Evolutionary conservation across 2,113 vertebrate genomes (phyloP).

Genomic region (Acanthochromis polyacanthus): DNA sequence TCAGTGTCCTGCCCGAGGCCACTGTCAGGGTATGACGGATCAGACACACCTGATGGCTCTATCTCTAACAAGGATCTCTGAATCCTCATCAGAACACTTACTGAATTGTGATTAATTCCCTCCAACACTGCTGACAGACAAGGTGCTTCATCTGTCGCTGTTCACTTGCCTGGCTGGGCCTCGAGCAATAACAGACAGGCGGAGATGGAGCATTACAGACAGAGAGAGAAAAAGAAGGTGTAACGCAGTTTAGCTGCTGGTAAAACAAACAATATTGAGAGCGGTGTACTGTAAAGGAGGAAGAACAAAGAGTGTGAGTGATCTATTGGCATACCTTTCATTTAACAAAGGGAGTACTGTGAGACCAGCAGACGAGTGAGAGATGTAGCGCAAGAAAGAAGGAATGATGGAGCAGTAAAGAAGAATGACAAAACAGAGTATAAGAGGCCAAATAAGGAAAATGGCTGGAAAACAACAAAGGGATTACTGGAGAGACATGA

Average conservation of each 20-base stretch:
- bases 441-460: conserved; percentile 73
- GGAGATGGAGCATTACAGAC: conserved; percentile 66
- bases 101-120: conserved; percentile 94
- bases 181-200: conserved; percentile 80
- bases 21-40: conserved; percentile 91
- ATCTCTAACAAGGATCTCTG: conserved; percentile 94
- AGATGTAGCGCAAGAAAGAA: conserved; percentile 46
- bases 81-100: conserved; percentile 95
- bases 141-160: conserved; percentile 89
- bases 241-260: conserved; percentile 78
- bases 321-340: conserved; percentile 76
- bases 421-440: conserved; percentile 64
- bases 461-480: conserved; percentile 77
- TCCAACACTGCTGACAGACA: conserved; percentile 91
- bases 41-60: conserved; percentile 92
- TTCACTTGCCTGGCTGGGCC: conserved; percentile 86
- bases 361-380: conserved; percentile 57
- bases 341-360: conserved; percentile 78
- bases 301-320: conserved; percentile 71
- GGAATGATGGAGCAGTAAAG: conserved; percentile 57
- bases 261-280: conserved; percentile 87
- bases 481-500: conserved; percentile 74
- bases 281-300: conserved; percentile 65
- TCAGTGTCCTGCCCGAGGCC: conserved; percentile 85
- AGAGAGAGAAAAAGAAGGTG: conserved; percentile 64